Evolutionary conservation across 2,113 vertebrate species (phyloP).

Genomic region (Phyllopteryx taeniolatus): DNA sequence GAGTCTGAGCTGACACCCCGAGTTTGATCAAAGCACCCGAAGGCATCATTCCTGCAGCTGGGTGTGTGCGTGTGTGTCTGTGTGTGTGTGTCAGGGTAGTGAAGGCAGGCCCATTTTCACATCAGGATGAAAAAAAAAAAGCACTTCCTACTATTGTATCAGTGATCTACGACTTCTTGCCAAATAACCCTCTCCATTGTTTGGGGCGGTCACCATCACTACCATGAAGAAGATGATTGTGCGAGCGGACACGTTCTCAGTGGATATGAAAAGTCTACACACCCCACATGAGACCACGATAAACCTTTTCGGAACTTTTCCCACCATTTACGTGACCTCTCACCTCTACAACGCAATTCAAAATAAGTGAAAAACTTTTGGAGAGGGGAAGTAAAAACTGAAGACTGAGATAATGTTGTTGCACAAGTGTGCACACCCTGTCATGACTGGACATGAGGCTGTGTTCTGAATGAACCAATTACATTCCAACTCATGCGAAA

Average conservation of each 20-base stretch:
- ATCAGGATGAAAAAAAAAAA: background rate
- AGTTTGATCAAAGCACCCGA: too few relatives aligned
- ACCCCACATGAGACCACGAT: background rate
- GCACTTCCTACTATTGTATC: background rate
- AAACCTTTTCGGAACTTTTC: too few relatives aligned
- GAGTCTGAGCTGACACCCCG: too few relatives aligned
- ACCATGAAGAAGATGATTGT: background rate
- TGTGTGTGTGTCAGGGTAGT: background rate
- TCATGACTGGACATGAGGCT: too few relatives aligned
- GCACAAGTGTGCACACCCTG: too few relatives aligned
- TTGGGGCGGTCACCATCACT: background rate
- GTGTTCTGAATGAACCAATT: too few relatives aligned
- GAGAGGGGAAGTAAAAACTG: too few relatives aligned
- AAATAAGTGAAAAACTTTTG: too few relatives aligned
- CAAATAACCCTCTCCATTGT: constrained; percentile 1
- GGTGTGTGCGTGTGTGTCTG: background rate
- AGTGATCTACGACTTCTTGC: background rate
- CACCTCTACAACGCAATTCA: too few relatives aligned
- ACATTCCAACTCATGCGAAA: too few relatives aligned
- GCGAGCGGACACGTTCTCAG: background rate
- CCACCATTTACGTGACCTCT: too few relatives aligned
- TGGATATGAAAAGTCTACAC: background rate
- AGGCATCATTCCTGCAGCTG: background rate
- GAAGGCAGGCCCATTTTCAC: background rate
- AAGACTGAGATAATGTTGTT: too few relatives aligned